Evolutionary conservation across 2,888 invertebrate species (phyloP).

Genomic region (Ligdia adustata): DNA sequence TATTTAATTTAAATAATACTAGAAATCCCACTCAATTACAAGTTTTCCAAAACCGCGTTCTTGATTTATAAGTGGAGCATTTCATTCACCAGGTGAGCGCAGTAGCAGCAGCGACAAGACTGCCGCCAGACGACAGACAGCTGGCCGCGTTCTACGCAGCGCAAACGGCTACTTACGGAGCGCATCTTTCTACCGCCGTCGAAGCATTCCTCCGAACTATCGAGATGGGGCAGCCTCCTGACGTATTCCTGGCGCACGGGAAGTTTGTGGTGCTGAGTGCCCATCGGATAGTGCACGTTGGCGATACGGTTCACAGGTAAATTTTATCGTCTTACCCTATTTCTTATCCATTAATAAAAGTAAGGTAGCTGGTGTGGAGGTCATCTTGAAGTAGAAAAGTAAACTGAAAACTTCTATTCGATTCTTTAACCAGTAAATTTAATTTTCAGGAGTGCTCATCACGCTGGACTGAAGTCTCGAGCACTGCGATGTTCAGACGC

Average conservation of each 20-base stretch:
- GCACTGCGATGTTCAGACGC: constrained; percentile 91
- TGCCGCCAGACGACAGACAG: constrained; percentile 92
- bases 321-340: too few relatives aligned
- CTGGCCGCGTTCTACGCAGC: constrained; percentile 94
- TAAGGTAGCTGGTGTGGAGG: too few relatives aligned
- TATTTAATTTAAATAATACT: too few relatives aligned
- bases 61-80: too few relatives aligned
- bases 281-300: constrained; percentile 96
- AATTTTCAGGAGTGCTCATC: constrained; percentile 87
- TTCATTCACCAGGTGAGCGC: constrained; percentile 66
- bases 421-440: too few relatives aligned
- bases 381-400: too few relatives aligned
- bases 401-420: too few relatives aligned
- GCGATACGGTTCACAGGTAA: constrained; percentile 92
- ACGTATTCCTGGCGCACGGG: constrained; percentile 95
- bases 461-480: constrained; percentile 88
- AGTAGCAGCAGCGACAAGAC: constrained; percentile 76
- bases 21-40: too few relatives aligned
- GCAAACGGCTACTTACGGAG: constrained; percentile 93
- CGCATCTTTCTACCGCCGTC: constrained; percentile 93
- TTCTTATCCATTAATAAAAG: too few relatives aligned
- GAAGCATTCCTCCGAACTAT: constrained; percentile 96
- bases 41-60: too few relatives aligned
- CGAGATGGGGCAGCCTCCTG: constrained; percentile 96
- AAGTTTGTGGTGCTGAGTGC: constrained; percentile 97